Conservation (phyloP, 1,140 invertebrate genomes). For the Cydia strobilella region DNA sequence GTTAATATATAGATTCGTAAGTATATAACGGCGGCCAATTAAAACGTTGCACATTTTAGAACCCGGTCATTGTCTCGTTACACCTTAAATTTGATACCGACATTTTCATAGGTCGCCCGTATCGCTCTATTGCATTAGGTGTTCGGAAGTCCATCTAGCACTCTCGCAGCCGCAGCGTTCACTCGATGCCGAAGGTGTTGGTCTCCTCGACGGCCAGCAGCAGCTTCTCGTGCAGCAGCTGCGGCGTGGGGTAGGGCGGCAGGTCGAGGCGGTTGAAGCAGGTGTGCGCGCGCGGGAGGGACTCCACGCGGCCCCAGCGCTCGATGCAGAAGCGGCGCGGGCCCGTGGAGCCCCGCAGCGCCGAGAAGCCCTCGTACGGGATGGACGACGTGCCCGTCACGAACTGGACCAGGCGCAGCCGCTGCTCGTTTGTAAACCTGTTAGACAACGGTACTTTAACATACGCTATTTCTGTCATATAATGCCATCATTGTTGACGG, state of each 20-base stretch:
- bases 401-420: conserved; percentile 95
- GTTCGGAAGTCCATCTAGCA: too few species aligned
- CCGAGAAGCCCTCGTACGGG: conserved; percentile 98
- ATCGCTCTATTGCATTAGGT: neutral
- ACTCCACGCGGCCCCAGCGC: conserved; percentile 97
- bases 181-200: conserved; percentile 98
- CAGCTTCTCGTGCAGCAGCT: conserved; percentile 96
- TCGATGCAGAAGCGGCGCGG: conserved; percentile 98
- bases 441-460: conserved; percentile 22
- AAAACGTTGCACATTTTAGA: neutral
- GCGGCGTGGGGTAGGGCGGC: conserved; percentile 96
- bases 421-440: conserved; percentile 96
- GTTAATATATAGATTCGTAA: neutral
- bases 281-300: conserved; percentile 96
- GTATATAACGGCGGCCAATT: neutral
- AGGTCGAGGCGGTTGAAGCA: conserved; percentile 98
- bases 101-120: neutral
- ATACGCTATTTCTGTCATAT: neutral
- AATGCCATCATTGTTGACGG: too few species aligned
- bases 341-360: conserved; percentile 95
- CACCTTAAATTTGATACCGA: too few species aligned
- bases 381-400: conserved; percentile 98
- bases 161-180: conserved; percentile 47
- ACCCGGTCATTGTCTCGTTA: too few species aligned
- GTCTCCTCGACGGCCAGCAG: conserved; percentile 98